A percentile compares a stretch with the other conserved stretches of the same genome.
These are phyloP conservation scores for Camponotus fellah DNA, from an alignment of 2,888 invertebrate genomes.

Conservation along the genomic window DNA sequence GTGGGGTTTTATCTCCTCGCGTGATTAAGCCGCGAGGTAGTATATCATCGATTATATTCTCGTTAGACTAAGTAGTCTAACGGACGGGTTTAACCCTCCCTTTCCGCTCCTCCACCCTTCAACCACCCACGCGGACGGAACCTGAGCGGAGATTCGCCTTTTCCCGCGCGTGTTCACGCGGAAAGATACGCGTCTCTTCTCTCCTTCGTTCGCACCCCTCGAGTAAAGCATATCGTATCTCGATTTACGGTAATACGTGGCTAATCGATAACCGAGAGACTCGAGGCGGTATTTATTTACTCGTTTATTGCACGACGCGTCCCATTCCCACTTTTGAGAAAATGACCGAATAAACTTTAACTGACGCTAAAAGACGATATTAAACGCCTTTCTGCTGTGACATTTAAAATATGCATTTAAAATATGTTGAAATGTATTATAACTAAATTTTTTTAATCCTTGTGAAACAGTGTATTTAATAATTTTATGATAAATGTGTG, in stretches of 20 bases:
- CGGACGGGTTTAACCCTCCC: slow-evolving; percentile 15
- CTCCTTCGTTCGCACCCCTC: slow-evolving; percentile 36
- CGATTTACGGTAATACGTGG: slow-evolving; percentile 64
- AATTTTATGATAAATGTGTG: background rate
- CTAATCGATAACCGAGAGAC: slow-evolving; percentile 65
- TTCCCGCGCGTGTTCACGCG: slow-evolving; percentile 63
- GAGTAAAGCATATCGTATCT: slow-evolving; percentile 65
- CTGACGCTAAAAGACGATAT: background rate
- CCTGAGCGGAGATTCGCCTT: slow-evolving; percentile 44
- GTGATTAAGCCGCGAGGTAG: slow-evolving; percentile 80
- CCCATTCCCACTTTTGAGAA: background rate
- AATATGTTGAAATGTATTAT: background rate
- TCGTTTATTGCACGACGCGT: slow-evolving; percentile 33
- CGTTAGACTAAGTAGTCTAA: slow-evolving; percentile 80
- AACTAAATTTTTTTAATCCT: background rate
- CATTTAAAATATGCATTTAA: background rate
- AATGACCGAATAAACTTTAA: too few species aligned
- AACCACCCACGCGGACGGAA: slow-evolving; percentile 26
- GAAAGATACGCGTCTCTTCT: slow-evolving; percentile 74
- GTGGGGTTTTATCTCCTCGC: slow-evolving; percentile 80
- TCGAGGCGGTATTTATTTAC: slow-evolving; percentile 53
- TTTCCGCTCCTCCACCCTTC: background rate
- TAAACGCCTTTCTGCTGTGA: background rate
- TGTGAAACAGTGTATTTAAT: slow-evolving; percentile 14
- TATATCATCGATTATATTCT: slow-evolving; percentile 84